phyloP scores from a whole-genome alignment of 2,797 vertebrate species.

The Dendrocincla fuliginosa region DNA sequence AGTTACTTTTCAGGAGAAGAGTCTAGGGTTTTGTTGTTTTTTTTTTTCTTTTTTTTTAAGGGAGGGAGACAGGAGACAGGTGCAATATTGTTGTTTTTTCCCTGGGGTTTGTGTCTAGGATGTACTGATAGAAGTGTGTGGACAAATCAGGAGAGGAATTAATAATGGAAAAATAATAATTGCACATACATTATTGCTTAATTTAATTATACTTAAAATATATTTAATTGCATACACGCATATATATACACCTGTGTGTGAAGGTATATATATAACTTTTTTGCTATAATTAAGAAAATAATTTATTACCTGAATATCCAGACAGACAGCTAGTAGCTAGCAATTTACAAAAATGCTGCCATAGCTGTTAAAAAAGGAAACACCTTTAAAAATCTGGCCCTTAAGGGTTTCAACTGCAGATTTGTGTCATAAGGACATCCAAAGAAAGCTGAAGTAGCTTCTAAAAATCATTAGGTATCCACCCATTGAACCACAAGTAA shows the following conservation, averaged over 20 bases:
- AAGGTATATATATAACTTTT: neutral
- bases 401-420: neutral
- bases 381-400: neutral
- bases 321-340: neutral
- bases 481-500: neutral
- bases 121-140: neutral
- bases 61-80: accelerated
- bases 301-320: neutral
- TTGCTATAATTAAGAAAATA: neutral
- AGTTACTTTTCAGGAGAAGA: neutral
- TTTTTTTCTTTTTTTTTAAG: too few species aligned
- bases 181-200: neutral
- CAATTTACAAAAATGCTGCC: neutral
- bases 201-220: neutral
- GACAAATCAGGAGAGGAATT: neutral
- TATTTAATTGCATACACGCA: neutral
- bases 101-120: neutral
- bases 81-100: neutral
- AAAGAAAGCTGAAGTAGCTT: neutral
- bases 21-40: accelerated
- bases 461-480: neutral
- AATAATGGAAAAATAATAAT: neutral
- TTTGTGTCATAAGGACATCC: neutral
- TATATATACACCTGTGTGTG: accelerated
- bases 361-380: neutral